Evolutionary conservation across 2,888 invertebrate species (phyloP), one percentile per base, ranked within the genome.

Genomic region (Lordiphosa fenestrarum): DNA sequence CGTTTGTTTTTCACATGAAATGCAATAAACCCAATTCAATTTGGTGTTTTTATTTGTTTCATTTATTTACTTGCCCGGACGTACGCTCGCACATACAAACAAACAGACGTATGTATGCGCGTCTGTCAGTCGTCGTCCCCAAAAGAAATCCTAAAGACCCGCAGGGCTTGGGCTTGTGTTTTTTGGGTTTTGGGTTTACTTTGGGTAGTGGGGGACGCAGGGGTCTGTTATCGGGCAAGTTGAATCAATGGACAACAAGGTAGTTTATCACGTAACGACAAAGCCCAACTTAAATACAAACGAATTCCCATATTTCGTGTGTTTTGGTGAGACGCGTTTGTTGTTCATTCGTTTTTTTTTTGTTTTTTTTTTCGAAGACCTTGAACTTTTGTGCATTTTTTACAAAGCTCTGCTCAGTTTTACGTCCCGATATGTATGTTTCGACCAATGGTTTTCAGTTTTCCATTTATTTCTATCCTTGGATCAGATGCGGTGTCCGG

Each of bases 1-100:
- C 57, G 76, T 83, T 80, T 80, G 57, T 50, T 66, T 77, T 80
- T 84, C 80, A 69, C 84, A 80, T 80, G 84, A 80, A 80, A 81
- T 70, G 74, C 82, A 70, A 84, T 80, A 80, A 80, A 84, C 82
- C 66, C 66, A 73, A 81, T 82, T 80, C 81, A 72, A 72, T 56
- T 77, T 77, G 70, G 60, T 70, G 71, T 84, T 81, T 78, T 69
- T 84, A 65, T 78, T 81, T 81, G 69, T 59, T 71, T 69, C 70
- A 72, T 68, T 80, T 77, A 80, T 83, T 83, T 83, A 70, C 80
- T 59, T 52, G 63, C 54, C 52, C 65, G 63, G 53, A 65, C 67
- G 80, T 71, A 40, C 44, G 53, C 56, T 21, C 38, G 40, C 44
- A 37, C 21, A 19, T 7, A 39, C 12, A 5, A 13, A 40, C n/a